Evolutionary conservation across 2,113 vertebrate genomes (phyloP), one percentile per base, ranked within the genome.

Genomic region (Chlamydotis undulata): DNA sequence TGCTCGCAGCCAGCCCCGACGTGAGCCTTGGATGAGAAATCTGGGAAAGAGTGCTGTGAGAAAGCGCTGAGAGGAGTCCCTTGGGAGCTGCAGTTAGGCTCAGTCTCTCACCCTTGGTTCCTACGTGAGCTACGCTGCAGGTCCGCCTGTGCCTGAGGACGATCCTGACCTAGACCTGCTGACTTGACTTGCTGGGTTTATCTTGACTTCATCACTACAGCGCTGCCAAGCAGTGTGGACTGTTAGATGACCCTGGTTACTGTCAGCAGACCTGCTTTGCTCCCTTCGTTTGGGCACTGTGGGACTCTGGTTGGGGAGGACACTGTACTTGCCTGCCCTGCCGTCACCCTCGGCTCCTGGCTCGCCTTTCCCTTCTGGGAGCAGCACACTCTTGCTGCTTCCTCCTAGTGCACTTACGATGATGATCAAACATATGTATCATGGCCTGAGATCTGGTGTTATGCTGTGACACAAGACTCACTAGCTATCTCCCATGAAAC

Each of bases 1-100:
- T 7, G 47, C 73, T 53, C 16, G 0, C 35, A 14, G 50, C 22
- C 65, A 57, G 83, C 25, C 16, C 63, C 0, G 0, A 9, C 0
- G 0, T 2, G 6, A 49, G 70, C 25, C 52, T 22, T 12, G 53
- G 47, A 53, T 47, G 57, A 7, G 19, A n/a, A 12, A 6, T 15
- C 56, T 43, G 37, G 74, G 50, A 60, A 35, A n/a, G 25, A 57
- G 14, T 3, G 0, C 12, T 8, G 22, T 5, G 43, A 84, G 55
- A 59, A 59, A 41, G 15, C 41, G 50, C 79, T 69, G 35, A 29
- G 47, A 45, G 22, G 13, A 61, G 13, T 12, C 1, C 0, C 50
- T 23, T 10, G 37, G 69, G 35, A 63, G 43, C 49, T 43, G 55
- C 50, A 24, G 55, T 10, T 21, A 2, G 49, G 35, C 49, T 79